phyloP scores from a whole-genome alignment of 2,888 invertebrate species.

The Plebejus argus region DNA sequence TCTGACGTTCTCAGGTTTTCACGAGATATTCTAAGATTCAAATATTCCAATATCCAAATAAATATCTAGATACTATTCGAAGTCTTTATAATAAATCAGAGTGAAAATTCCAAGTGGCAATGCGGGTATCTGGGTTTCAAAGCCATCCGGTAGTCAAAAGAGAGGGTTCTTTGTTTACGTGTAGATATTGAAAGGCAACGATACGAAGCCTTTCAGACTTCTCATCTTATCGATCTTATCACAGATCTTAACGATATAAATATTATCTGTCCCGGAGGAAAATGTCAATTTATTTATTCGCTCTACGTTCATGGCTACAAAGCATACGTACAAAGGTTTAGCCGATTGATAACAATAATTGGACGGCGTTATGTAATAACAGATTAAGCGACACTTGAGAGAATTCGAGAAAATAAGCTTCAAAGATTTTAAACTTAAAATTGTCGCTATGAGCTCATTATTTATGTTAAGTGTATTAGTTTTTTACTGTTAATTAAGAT shows the following conservation, averaged over 20 bases:
- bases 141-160: conserved; percentile 2
- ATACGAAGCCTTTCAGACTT: neutral
- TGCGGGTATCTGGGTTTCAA: conserved; percentile 6
- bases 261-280: neutral
- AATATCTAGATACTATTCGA: neutral
- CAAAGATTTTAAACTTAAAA: no score
- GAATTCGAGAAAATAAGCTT: no score
- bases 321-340: neutral
- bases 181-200: conserved; percentile 12
- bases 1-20: no score
- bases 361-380: no score
- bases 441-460: no score
- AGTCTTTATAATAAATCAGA: neutral
- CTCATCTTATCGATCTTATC: no score
- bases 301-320: no score
- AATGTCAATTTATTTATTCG: neutral
- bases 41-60: neutral
- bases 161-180: neutral
- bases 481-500: no score
- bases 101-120: neutral
- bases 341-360: neutral
- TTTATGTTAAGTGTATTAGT: no score
- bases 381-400: no score
- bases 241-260: neutral
- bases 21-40: neutral